These are phyloP conservation scores for Saguinus imperator DNA, from an alignment of 2,113 vertebrate genomes.

Conservation along the genomic window DNA sequence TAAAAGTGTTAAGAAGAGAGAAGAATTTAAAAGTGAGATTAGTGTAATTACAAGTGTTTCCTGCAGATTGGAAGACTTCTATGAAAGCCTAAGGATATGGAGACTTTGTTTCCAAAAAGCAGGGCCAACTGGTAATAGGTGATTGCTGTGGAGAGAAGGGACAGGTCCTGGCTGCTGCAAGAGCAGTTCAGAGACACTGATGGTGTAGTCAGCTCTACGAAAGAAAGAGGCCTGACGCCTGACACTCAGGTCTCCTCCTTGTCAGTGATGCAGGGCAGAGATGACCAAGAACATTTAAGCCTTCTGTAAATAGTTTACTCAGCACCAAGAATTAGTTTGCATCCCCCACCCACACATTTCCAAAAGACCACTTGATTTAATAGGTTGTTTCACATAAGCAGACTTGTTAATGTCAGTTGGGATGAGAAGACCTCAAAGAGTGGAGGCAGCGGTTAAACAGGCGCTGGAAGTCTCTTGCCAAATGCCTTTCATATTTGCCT, in stretches of 20 bases:
- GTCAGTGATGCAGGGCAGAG: background rate
- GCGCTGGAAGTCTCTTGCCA: background rate
- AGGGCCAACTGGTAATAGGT: background rate
- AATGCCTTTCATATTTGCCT: background rate
- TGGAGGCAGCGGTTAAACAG: background rate
- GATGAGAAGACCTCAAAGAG: background rate
- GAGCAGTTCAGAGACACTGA: background rate
- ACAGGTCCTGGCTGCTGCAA: background rate
- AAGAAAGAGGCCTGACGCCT: background rate
- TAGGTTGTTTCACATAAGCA: background rate
- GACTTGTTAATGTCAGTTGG: background rate
- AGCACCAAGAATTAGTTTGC: background rate
- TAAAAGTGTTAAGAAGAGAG: background rate
- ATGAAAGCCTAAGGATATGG: background rate
- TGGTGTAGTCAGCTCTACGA: background rate
- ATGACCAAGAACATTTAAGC: background rate
- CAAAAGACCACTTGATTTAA: constrained; percentile 27
- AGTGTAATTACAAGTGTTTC: background rate
- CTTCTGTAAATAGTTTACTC: constrained; percentile 16
- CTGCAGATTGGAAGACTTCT: background rate
- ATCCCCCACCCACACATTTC: background rate
- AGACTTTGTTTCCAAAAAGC: background rate
- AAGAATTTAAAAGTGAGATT: background rate
- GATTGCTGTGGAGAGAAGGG: background rate
- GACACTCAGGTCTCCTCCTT: background rate